A percentile compares a stretch with the other conserved stretches of the same genome.
Evolutionary conservation across 2,113 vertebrate genomes (phyloP).

Genomic region (Nettapus auritus): DNA sequence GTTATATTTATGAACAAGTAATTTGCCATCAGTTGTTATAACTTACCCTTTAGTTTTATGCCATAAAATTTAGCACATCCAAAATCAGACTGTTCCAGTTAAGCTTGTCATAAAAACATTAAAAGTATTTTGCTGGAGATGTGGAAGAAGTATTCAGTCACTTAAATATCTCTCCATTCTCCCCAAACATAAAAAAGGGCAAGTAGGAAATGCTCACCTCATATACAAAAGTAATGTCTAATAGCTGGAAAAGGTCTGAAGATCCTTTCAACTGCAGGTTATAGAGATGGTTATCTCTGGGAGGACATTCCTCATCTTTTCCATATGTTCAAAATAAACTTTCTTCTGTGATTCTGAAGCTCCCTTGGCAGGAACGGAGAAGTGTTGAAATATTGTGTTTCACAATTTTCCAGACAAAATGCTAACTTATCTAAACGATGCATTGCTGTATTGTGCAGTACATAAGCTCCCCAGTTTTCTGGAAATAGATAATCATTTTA

Average conservation of each 20-base stretch:
- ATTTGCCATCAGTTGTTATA: background rate
- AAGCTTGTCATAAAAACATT: background rate
- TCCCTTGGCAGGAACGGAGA: constrained; percentile 41
- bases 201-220: constrained; percentile 21
- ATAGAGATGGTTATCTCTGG: constrained; percentile 35
- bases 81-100: background rate
- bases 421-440: constrained; percentile 6
- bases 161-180: background rate
- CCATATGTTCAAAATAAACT: constrained; percentile 48
- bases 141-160: background rate
- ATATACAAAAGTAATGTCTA: background rate
- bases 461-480: constrained; percentile 1
- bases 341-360: constrained; percentile 18
- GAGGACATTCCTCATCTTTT: constrained; percentile 38
- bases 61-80: background rate
- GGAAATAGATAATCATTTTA: background rate
- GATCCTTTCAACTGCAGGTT: constrained; percentile 33
- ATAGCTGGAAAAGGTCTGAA: constrained; percentile 28
- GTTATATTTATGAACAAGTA: background rate
- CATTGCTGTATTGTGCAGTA: background rate
- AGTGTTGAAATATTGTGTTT: constrained; percentile 61
- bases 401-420: constrained; percentile 65
- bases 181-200: background rate
- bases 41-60: background rate
- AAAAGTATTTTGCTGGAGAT: background rate